Evolutionary conservation across 2,113 vertebrate species (phyloP).

Genomic region (Dendropsophus ebraccatus): DNA sequence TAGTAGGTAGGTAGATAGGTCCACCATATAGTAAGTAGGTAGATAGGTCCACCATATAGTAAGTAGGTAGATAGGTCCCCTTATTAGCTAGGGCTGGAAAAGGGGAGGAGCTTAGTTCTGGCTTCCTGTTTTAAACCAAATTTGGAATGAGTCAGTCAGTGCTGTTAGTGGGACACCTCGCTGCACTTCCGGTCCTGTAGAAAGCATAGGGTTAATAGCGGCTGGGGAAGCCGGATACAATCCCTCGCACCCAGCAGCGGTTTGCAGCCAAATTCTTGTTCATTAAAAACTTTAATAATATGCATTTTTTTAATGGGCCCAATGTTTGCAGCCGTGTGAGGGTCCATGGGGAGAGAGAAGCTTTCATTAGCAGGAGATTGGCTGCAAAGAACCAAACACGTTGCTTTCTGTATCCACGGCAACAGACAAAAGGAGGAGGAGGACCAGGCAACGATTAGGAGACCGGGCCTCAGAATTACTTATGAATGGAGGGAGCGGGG

Average conservation of each 20-base stretch:
- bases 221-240: background rate
- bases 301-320: constrained; percentile 46
- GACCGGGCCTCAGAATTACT: background rate
- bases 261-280: constrained; percentile 23
- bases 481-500: no score
- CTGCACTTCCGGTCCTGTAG: background rate
- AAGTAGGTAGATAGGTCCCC: no score
- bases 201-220: background rate
- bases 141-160: no score
- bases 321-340: constrained; percentile 17
- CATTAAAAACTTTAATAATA: constrained; percentile 46
- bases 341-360: constrained; percentile 26
- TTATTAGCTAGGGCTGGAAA: background rate
- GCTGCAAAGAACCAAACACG: background rate
- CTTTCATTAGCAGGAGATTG: constrained; percentile 41
- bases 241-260: background rate
- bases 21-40: no score
- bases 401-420: constrained; percentile 32
- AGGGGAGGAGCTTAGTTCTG: background rate
- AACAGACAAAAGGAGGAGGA: background rate
- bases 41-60: no score
- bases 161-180: no score
- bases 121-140: background rate
- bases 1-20: no score
- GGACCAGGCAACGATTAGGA: no score